A percentile compares a stretch with the other conserved stretches of the same genome.
Evolutionary conservation across 2,888 invertebrate genomes (phyloP).

Genomic region (Drosophila aldrichi): DNA sequence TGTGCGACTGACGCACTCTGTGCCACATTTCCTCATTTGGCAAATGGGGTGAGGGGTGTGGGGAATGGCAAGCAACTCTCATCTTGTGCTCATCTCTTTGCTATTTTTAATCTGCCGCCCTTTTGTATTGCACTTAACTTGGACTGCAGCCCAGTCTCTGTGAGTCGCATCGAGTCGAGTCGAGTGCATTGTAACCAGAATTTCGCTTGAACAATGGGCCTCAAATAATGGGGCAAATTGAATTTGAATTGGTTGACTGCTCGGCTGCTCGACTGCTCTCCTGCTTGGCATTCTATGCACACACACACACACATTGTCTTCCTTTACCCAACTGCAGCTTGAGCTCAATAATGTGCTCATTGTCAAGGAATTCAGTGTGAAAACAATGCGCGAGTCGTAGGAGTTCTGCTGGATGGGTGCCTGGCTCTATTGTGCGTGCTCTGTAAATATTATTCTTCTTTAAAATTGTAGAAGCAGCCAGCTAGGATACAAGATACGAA

Average conservation of each 20-base stretch:
- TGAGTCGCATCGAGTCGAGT: constrained; percentile 17
- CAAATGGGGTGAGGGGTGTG: neutral
- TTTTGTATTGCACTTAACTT: constrained; percentile 79
- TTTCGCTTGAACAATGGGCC: constrained; percentile 78
- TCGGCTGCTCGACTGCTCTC: constrained; percentile 31
- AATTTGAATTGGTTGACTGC: constrained; percentile 83
- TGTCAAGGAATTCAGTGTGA: constrained; percentile 75
- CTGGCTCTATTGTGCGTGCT: constrained; percentile 71
- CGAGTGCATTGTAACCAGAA: constrained; percentile 62
- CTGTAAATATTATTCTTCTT: constrained; percentile 80
- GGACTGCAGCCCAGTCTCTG: constrained; percentile 54
- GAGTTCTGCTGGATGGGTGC: constrained; percentile 48
- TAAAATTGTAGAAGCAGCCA: constrained; percentile 60
- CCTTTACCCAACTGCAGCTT: constrained; percentile 35
- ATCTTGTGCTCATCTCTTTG: constrained; percentile 67
- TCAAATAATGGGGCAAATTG: constrained; percentile 83
- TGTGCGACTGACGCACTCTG: constrained; percentile 38
- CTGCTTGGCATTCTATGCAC: constrained; percentile 51
- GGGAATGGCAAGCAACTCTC: constrained; percentile 21
- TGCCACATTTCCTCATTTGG: constrained; percentile 55
- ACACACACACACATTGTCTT: constrained; percentile 5
- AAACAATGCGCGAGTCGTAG: constrained; percentile 66
- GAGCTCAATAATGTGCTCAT: constrained; percentile 71
- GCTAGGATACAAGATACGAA: constrained; percentile 51
- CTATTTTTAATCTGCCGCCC: constrained; percentile 76